Base-by-base conservation (phyloP, 2,113 vertebrate species). In the Melanostigma gelatinosum region DNA sequence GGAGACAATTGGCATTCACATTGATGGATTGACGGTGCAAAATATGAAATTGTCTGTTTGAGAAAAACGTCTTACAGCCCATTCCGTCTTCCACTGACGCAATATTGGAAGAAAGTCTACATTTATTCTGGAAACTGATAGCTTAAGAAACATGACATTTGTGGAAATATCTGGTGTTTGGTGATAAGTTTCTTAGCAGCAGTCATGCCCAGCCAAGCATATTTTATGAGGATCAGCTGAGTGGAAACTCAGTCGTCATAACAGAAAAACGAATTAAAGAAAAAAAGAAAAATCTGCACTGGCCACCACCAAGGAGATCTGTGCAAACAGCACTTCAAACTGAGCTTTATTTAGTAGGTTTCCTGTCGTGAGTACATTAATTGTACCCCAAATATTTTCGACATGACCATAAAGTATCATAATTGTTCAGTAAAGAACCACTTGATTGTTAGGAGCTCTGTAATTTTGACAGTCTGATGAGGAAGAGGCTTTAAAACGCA, bases 181-280 rank as follows among this genome's bases (percentile, higher is more conserved):
- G 16, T 3, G 18, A 75, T 72, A 38, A 4, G 42, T 77, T 66
- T 61, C 57, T 84, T 38, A 66, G 67, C 75, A 82, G 66, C 66
- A 38, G 65, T 63, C 32, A 65, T 44, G 16, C 24, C 18, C 6
- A 60, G 71, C 18, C 24, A 48, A 54, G 44, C 64, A 38, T 58
- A 57, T 76, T 75, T 78, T 24, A 61, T 72, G 60, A 27, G 74
- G 27, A 66, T 85, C 44, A 67, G 63, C 40, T 36, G n/a, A 62
- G 66, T 75, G 76, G 76, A 89, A 87, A 80, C 54, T 78, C 32
- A 48, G 62, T 77, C 44, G 15, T 77, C 60, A 85, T 50, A 75
- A 72, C 54, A 76, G 69, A 84, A 79, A 83, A 69, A 16, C 5
- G 4, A 58, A 64, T 72, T 64, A 46, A 46, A 58, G 9, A 54